phyloP scores from a whole-genome alignment of 1,140 invertebrate genomes.

The Drosophila neocordata region DNA sequence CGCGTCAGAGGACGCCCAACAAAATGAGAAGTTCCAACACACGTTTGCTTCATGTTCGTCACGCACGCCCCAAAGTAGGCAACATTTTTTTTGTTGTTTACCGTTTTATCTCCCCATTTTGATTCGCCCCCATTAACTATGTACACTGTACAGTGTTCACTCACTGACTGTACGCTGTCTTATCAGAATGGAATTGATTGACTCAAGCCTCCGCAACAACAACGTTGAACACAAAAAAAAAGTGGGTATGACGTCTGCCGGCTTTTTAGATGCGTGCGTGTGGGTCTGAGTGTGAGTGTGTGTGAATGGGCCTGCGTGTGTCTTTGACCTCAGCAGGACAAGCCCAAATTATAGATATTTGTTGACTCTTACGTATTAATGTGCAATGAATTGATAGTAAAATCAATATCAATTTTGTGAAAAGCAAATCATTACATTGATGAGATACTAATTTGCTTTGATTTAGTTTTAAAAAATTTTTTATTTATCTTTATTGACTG shows the following conservation, averaged over 20 bases:
- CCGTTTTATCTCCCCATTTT: conserved; percentile 3
- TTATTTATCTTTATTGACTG: too few relatives aligned
- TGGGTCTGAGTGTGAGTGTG: neutral
- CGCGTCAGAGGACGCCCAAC: conserved; percentile 28
- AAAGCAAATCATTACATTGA: conserved; percentile 1
- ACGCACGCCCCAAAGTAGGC: conserved; percentile 57
- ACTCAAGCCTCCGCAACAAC: conserved; percentile 3
- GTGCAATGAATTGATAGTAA: conserved; percentile 35
- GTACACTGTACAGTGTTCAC: conserved; percentile 5
- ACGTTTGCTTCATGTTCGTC: conserved; percentile 38
- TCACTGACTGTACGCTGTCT: neutral
- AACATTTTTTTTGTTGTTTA: conserved; percentile 30
- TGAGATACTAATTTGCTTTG: neutral
- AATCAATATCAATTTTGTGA: conserved; percentile 36
- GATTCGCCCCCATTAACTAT: conserved; percentile 18
- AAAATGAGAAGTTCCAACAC: neutral
- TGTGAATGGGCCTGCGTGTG: conserved; percentile 17
- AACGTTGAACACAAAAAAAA: neutral
- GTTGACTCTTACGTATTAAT: conserved; percentile 6
- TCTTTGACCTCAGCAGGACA: conserved; percentile 65
- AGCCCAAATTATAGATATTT: conserved; percentile 54
- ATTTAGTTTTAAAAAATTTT: too few relatives aligned
- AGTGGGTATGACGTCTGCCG: conserved; percentile 16
- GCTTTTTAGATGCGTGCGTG: neutral
- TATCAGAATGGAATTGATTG: conserved; percentile 25